Conservation (phyloP, 2,113 vertebrate species). For the Peucedramus taeniatus region DNA sequence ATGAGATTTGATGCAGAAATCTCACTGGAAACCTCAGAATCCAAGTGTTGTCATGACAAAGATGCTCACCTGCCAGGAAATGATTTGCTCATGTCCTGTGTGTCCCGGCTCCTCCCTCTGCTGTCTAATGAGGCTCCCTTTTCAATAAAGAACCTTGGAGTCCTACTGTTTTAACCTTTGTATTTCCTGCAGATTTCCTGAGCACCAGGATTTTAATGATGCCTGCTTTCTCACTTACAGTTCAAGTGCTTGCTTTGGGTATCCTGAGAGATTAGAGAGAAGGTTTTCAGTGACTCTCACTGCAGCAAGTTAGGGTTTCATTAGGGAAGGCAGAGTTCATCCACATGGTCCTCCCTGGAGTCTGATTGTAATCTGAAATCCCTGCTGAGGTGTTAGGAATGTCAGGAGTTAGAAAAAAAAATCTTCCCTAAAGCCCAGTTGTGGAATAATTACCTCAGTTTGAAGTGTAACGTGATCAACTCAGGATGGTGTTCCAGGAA, state of each 20-base stretch:
- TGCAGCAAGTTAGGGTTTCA: not conserved
- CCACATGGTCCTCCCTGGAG: not conserved
- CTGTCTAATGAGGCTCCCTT: not conserved
- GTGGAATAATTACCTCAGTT: not conserved
- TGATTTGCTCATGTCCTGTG: not conserved
- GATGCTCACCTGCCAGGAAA: not conserved
- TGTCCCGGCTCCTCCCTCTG: not conserved
- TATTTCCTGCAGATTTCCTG: constrained; percentile 19
- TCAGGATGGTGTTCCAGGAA: not conserved
- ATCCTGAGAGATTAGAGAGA: not conserved
- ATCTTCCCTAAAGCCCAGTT: constrained; percentile 8
- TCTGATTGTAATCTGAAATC: constrained; percentile 52
- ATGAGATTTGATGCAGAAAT: not conserved
- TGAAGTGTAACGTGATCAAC: not conserved
- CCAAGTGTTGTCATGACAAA: not conserved
- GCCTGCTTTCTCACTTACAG: constrained; percentile 5
- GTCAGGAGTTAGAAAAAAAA: not conserved
- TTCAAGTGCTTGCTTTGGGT: not conserved
- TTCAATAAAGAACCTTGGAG: not conserved
- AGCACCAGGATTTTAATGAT: not conserved
- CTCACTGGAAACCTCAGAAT: not conserved
- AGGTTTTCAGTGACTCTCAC: constrained; percentile 12
- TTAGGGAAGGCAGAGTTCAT: constrained; percentile 21
- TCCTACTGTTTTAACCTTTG: not conserved
- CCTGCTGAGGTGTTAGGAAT: constrained; percentile 34